phyloP scores from a whole-genome alignment of 2,888 invertebrate species.

The Graphium colonna region DNA sequence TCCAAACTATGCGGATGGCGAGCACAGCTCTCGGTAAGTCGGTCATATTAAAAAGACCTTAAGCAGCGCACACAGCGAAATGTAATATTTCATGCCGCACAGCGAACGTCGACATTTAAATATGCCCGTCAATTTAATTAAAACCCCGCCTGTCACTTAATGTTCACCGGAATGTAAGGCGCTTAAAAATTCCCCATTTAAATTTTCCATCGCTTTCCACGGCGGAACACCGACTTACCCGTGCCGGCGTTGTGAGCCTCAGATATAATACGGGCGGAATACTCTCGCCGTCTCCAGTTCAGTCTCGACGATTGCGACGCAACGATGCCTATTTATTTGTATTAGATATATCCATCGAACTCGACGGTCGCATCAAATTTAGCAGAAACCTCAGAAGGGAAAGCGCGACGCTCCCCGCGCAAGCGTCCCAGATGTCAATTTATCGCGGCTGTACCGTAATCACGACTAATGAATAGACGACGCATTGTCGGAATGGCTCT shows the following conservation, averaged over 20 bases:
- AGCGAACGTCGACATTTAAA: constrained; percentile 29
- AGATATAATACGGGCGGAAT: constrained; percentile 4
- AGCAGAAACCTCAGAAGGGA: constrained; percentile 68
- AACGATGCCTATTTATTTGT: not conserved
- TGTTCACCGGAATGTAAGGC: constrained; percentile 28
- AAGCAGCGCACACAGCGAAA: constrained; percentile 16
- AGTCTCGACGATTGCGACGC: too few species aligned
- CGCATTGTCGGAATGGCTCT: constrained; percentile 49
- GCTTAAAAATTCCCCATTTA: constrained; percentile 31
- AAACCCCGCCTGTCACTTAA: constrained; percentile 32
- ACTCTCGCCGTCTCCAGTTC: too few species aligned
- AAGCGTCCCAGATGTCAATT: constrained; percentile 73
- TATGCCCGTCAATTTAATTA: constrained; percentile 31
- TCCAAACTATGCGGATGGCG: constrained; percentile 84
- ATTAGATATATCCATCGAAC: constrained; percentile 53
- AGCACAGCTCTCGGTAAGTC: constrained; percentile 84
- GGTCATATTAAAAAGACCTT: constrained; percentile 2
- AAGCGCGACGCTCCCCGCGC: constrained; percentile 58
- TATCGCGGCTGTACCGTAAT: constrained; percentile 63
- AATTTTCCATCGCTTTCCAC: constrained; percentile 25
- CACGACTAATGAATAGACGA: constrained; percentile 76
- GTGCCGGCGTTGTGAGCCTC: constrained; percentile 24
- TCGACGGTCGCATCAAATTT: constrained; percentile 56
- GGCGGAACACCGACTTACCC: constrained; percentile 24
- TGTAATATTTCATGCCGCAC: constrained; percentile 3